Evolutionary conservation across 1,140 invertebrate species (phyloP).

Genomic region (Scylla paramamosain): DNA sequence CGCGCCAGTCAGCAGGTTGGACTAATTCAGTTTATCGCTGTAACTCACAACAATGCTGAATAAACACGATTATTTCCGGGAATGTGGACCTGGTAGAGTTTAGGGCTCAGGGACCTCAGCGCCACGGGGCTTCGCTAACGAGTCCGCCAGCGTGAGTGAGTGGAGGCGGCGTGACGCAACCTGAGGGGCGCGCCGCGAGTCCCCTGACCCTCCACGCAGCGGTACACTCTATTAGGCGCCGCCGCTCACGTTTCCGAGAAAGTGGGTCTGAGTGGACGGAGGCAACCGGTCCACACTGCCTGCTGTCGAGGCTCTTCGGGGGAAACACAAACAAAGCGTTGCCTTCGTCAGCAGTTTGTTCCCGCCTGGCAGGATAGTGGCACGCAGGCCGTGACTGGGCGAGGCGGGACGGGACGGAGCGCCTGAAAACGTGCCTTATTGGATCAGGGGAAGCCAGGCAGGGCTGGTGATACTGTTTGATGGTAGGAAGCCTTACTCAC

Average conservation of each 20-base stretch:
- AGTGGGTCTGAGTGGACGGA: neutral
- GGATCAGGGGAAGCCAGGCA: slow-evolving; percentile 8
- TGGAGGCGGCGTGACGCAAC: neutral
- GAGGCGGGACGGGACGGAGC: neutral
- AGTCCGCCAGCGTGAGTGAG: neutral
- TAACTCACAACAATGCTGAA: neutral
- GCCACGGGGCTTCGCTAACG: neutral
- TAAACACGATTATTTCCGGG: neutral
- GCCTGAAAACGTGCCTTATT: neutral
- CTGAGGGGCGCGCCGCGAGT: neutral
- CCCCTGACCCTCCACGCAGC: neutral
- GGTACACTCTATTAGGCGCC: neutral
- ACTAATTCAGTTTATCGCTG: neutral
- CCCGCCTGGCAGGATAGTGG: neutral
- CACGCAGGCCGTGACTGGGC: too few species aligned
- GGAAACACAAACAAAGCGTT: neutral
- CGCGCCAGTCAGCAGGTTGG: neutral
- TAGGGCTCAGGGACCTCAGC: neutral
- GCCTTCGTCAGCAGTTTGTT: neutral
- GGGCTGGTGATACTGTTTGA: neutral
- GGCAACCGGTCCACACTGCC: neutral
- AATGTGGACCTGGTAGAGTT: neutral
- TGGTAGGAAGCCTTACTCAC: neutral
- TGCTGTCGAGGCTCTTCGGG: neutral
- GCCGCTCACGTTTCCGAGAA: neutral